These are phyloP conservation scores for Sterrhoptilus dennistouni DNA, from an alignment of 2,113 vertebrate species.

Conservation along the genomic window DNA sequence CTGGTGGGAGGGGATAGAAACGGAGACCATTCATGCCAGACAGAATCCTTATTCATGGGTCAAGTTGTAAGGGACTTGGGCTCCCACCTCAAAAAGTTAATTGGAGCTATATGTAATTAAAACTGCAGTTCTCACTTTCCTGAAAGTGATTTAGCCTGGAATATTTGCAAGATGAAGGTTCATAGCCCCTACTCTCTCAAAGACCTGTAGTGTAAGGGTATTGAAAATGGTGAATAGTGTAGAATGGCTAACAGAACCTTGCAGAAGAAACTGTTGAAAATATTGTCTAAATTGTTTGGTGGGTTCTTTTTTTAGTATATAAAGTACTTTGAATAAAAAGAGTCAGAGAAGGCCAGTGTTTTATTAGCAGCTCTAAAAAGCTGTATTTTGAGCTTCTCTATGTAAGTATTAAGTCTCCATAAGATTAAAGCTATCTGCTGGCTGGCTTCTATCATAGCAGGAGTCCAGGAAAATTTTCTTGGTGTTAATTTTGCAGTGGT, in stretches of 20 bases:
- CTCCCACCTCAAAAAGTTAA: not conserved
- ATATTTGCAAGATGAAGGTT: not conserved
- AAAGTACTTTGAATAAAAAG: not conserved
- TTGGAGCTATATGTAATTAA: not conserved
- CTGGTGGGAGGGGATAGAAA: not conserved
- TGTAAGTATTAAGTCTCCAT: not conserved
- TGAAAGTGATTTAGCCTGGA: not conserved
- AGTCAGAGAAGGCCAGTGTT: not conserved
- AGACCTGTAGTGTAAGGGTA: not conserved
- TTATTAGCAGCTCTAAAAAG: not conserved
- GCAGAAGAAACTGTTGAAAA: not conserved
- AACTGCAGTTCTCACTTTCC: not conserved
- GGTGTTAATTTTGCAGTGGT: not conserved
- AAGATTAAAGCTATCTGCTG: not conserved
- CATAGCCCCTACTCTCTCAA: not conserved
- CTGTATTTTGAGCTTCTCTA: not conserved
- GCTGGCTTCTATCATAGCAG: not conserved
- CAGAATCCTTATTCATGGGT: slow-evolving; percentile 15
- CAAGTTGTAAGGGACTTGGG: not conserved
- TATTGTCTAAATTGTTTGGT: not conserved
- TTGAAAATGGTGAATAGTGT: not conserved
- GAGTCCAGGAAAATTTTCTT: not conserved
- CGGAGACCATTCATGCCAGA: slow-evolving; percentile 18
- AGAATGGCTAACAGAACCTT: not conserved
- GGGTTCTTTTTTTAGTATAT: not conserved